Conservation (phyloP, 2,888 invertebrate species). For the Synanthedon myopaeformis region DNA sequence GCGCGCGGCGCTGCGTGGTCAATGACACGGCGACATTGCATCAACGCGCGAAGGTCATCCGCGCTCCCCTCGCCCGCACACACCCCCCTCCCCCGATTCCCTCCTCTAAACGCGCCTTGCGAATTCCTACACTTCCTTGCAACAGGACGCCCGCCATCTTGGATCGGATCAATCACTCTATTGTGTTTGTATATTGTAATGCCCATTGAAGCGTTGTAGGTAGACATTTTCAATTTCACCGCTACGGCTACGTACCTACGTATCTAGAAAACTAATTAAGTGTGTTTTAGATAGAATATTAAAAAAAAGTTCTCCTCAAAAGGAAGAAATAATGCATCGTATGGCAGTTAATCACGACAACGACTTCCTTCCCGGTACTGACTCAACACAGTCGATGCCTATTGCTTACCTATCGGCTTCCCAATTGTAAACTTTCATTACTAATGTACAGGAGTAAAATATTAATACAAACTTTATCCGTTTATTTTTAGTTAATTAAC, state of each 20-base stretch:
- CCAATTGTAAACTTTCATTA: no score
- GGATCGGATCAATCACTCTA: conserved; percentile 50
- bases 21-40: conserved; percentile 70
- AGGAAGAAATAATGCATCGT: background rate
- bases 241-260: background rate
- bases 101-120: conserved; percentile 24
- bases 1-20: conserved; percentile 43
- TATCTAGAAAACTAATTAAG: background rate
- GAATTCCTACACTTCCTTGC: conserved; percentile 48
- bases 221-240: conserved; percentile 1
- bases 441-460: no score
- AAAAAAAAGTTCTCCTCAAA: background rate
- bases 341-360: background rate
- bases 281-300: background rate
- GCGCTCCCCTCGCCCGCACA: conserved; percentile 21
- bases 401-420: no score
- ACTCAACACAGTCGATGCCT: conserved; percentile 6
- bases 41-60: conserved; percentile 64
- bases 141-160: conserved; percentile 46
- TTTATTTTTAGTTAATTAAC: no score
- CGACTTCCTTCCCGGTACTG: conserved; percentile 14
- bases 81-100: conserved; percentile 14
- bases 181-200: conserved; percentile 7
- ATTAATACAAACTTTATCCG: no score
- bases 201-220: conserved; percentile 4